Percentiles rank a stretch among this genome's conserved stretches.
These are phyloP conservation scores for Danaus plexippus DNA, from an alignment of 1,140 invertebrate genomes.

Conservation along the genomic window DNA sequence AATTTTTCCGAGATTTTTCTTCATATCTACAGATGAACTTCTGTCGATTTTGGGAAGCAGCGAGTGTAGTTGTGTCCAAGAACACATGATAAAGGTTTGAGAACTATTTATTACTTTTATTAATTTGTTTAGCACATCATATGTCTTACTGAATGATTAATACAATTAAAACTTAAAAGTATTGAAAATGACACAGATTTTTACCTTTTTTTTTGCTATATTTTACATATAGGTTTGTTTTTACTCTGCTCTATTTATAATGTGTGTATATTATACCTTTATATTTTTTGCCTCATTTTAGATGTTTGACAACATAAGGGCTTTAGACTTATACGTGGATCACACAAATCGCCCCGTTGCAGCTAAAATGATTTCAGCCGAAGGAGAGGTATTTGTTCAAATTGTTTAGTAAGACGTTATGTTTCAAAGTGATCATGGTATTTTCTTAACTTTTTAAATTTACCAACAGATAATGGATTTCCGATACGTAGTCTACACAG, in stretches of 20 bases:
- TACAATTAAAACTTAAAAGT: too few relatives aligned
- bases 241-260: too few relatives aligned
- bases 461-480: constrained; percentile 80
- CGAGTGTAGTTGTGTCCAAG: constrained; percentile 84
- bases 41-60: constrained; percentile 90
- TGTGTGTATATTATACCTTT: too few relatives aligned
- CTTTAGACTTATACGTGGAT: constrained; percentile 77
- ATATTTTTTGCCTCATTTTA: constrained; percentile 40
- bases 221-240: too few relatives aligned
- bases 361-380: constrained; percentile 87
- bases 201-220: too few relatives aligned
- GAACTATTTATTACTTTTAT: background rate
- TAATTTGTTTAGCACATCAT: too few relatives aligned
- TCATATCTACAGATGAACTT: constrained; percentile 93
- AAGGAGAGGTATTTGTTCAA: constrained; percentile 77
- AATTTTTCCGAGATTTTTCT: constrained; percentile 92
- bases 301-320: constrained; percentile 94
- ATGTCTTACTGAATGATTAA: too few relatives aligned
- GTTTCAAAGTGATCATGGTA: too few relatives aligned
- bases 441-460: too few relatives aligned
- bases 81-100: constrained; percentile 89
- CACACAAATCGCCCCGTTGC: constrained; percentile 76
- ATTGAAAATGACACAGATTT: too few relatives aligned
- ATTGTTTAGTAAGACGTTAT: too few relatives aligned
- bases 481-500: constrained; percentile 71